phyloP scores from a whole-genome alignment of 1,140 invertebrate genomes.

The Zaprionus lachaisei region DNA sequence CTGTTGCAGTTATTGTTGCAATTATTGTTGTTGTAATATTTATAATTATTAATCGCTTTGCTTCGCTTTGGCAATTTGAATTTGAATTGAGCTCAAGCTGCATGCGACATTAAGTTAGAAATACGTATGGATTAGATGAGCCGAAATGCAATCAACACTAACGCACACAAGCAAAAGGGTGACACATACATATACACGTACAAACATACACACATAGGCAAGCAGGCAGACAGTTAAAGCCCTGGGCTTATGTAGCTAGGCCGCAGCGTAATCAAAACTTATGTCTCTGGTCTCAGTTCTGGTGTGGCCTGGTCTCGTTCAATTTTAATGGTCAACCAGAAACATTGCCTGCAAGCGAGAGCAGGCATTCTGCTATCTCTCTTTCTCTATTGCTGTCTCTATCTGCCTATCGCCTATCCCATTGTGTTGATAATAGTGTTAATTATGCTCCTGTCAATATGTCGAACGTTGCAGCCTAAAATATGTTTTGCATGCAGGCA shows the following conservation, averaged over 20 bases:
- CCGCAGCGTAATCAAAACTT: constrained; percentile 67
- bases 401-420: neutral
- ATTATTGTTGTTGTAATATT: constrained; percentile 22
- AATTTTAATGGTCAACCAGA: constrained; percentile 65
- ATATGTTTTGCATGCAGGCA: constrained; percentile 44
- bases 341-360: constrained; percentile 43
- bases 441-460: constrained; percentile 78
- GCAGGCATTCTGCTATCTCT: constrained; percentile 1
- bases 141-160: constrained; percentile 57
- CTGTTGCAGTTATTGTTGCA: neutral
- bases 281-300: constrained; percentile 45
- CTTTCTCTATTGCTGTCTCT: neutral
- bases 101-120: constrained; percentile 29
- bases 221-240: constrained; percentile 30
- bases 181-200: constrained; percentile 3
- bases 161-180: constrained; percentile 6
- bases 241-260: constrained; percentile 46
- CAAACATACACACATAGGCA: neutral
- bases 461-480: constrained; percentile 66
- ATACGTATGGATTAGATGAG: constrained; percentile 31
- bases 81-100: constrained; percentile 36
- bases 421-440: constrained; percentile 73
- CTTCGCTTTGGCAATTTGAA: constrained; percentile 32
- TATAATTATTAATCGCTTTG: constrained; percentile 38
- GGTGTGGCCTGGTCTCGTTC: constrained; percentile 29